Percentiles rank a stretch among this genome's conserved stretches.
Conservation (phyloP, 2,113 vertebrate genomes). For the Candoia aspera region DNA sequence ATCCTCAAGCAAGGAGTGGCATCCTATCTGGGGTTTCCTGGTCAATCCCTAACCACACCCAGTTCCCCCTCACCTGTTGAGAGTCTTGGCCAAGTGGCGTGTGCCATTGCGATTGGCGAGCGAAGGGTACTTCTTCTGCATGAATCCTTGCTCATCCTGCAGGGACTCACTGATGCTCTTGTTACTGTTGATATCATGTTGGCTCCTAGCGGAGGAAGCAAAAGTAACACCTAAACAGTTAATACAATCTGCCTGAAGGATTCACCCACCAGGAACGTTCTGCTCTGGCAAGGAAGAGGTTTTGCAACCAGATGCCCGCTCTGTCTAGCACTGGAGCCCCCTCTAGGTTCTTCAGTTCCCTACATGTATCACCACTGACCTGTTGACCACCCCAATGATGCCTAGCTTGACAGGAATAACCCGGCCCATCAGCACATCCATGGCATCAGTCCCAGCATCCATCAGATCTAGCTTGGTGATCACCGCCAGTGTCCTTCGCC, state of each 20-base stretch:
- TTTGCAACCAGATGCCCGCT: neutral
- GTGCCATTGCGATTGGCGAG: slow-evolving; percentile 77
- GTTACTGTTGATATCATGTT: slow-evolving; percentile 79
- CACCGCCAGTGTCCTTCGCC: slow-evolving; percentile 79
- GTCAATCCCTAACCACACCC: neutral
- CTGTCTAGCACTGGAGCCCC: neutral
- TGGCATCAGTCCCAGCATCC: slow-evolving; percentile 81
- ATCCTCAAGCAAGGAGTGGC: neutral
- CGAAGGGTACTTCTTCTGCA: slow-evolving; percentile 80
- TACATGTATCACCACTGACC: slow-evolving; percentile 61
- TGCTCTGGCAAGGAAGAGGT: neutral
- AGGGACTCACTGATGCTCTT: slow-evolving; percentile 73
- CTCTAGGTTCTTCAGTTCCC: neutral
- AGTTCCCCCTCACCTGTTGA: slow-evolving; percentile 62
- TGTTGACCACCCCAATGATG: slow-evolving; percentile 83
- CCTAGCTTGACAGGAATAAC: slow-evolving; percentile 82
- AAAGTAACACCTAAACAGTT: neutral
- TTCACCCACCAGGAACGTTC: neutral
- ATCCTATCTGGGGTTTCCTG: neutral
- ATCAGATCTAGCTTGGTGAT: slow-evolving; percentile 83
- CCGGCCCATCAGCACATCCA: slow-evolving; percentile 81
- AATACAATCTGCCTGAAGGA: neutral
- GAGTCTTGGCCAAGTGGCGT: slow-evolving; percentile 75
- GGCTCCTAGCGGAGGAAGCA: slow-evolving; percentile 70
- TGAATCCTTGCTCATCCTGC: slow-evolving; percentile 77